A percentile compares a stretch with the other conserved stretches of the same genome.
Evolutionary conservation across 2,113 vertebrate species (phyloP).

Genomic region (Spilogale gracilis): DNA sequence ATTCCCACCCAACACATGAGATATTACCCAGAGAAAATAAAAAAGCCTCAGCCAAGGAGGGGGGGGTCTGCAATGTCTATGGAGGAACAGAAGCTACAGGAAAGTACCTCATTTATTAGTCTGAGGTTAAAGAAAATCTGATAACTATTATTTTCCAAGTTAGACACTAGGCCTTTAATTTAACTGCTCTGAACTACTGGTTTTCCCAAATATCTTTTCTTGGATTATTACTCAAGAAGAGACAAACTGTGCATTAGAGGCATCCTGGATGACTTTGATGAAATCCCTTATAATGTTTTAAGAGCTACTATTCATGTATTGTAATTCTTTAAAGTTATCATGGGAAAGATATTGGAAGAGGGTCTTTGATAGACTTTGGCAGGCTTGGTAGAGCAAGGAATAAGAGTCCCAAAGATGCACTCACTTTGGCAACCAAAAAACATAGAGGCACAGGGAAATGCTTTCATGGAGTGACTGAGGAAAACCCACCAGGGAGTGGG

Average conservation of each 20-base stretch:
- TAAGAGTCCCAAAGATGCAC: not conserved
- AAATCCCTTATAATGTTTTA: not conserved
- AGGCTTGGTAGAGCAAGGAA: not conserved
- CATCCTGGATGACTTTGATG: not conserved
- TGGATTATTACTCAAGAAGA: not conserved
- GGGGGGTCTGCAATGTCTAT: not conserved
- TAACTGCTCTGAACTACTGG: fast-evolving
- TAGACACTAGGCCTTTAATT: not conserved
- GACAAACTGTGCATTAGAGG: not conserved
- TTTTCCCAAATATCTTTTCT: not conserved
- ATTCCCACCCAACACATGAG: not conserved
- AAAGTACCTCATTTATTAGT: not conserved
- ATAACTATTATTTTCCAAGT: too few species aligned
- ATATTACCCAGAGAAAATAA: not conserved
- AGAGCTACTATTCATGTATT: not conserved
- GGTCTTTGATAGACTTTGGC: not conserved
- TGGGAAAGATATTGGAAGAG: not conserved
- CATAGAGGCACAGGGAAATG: fast-evolving
- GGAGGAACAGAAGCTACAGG: not conserved
- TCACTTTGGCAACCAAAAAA: not conserved
- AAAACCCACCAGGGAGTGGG: not conserved
- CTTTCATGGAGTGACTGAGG: fast-evolving
- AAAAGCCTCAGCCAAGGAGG: not conserved
- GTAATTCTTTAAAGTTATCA: not conserved
- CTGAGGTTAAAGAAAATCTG: not conserved